Base-by-base conservation (phyloP, 1,140 invertebrate species). In the Aphaenogaster floridana region DNA sequence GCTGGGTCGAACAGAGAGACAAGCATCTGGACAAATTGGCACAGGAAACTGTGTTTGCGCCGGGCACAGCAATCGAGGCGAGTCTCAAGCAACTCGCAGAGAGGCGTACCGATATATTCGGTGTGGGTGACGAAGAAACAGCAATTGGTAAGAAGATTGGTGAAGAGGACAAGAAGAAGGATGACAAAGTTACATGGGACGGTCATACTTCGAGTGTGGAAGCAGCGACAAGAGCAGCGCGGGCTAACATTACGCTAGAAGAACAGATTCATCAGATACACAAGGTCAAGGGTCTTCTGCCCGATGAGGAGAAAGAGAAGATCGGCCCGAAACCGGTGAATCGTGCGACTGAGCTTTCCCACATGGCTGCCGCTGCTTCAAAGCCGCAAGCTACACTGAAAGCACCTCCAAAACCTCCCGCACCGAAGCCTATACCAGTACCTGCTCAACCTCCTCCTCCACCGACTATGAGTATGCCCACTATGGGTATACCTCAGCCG, bases 101-200 rank as follows among this genome's bases (percentile, higher is more conserved):
- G 93, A 97, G 99, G 90, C 98, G 99, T 98, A 99, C 99, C 3
- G 99, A 99, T 97, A 99, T 99, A 95, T 99, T 99, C 94, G 99
- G 99, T 96, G 98, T 98, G 81, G 99, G 99, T 87, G 98, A 98
- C 93, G 99, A 99, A 95, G 99, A 99, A 96, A 99, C 99, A 0
- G 98, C 98, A 2, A 99, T 99, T 94, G 99, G 99, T 97, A 99
- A 99, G 96, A 99, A 99, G 95, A 98, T 99, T 89, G 99, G 99
- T 9, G 99, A 99, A 95, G 99, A 99, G 93, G 99, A 98, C 94
- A 97, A 97, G 88, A 97, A 97, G 89, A 98, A 97, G 94, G 97
- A 98, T 93, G 98, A 99, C 93, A 98, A 98, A 91, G 98, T 99
- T 1, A 99, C 98, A 36, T 99, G 99, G 99, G 99, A 99, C 95